These are phyloP conservation scores for Willisornis vidua DNA, from an alignment of 2,113 vertebrate genomes.

Conservation along the genomic window DNA sequence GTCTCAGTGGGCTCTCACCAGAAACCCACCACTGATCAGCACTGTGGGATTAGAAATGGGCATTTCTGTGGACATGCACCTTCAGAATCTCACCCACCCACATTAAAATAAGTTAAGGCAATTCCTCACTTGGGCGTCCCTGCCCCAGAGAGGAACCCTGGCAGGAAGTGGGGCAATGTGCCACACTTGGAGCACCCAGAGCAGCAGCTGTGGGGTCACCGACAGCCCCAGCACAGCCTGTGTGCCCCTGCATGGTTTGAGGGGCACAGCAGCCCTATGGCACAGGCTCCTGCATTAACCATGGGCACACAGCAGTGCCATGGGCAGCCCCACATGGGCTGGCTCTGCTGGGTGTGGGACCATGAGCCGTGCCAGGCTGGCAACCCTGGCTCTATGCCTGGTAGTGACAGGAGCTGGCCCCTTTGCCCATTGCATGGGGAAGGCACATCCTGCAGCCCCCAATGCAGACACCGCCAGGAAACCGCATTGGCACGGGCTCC, in stretches of 20 bases:
- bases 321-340: rapidly evolving
- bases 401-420: neutral
- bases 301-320: neutral
- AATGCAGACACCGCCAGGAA: rapidly evolving
- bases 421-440: rapidly evolving
- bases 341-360: neutral
- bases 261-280: neutral
- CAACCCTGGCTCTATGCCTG: neutral
- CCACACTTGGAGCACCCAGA: neutral
- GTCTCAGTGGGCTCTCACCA: neutral
- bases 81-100: neutral
- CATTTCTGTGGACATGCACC: rapidly evolving
- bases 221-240: neutral
- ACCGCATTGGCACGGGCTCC: rapidly evolving
- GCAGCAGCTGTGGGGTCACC: neutral
- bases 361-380: rapidly evolving
- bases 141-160: neutral
- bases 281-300: rapidly evolving
- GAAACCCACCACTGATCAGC: neutral
- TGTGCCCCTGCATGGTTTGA: rapidly evolving
- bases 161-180: neutral
- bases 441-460: neutral
- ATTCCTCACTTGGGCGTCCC: neutral
- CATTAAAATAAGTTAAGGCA: neutral
- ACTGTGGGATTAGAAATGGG: neutral